phyloP scores from a whole-genome alignment of 2,888 invertebrate species.

The Tenthredo scrophulariae region DNA sequence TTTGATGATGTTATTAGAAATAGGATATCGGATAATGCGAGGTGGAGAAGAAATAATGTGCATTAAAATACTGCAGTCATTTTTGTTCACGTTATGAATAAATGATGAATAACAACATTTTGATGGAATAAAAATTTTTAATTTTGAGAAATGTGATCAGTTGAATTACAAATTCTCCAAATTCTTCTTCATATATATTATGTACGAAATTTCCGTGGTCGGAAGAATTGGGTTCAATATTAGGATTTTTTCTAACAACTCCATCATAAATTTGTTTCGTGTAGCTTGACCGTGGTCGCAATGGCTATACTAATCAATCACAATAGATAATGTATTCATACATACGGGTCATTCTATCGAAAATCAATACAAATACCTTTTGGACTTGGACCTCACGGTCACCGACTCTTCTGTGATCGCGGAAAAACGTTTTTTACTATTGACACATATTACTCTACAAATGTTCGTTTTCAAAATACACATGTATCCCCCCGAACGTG shows the following conservation, averaged over 20 bases:
- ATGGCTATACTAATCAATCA: neutral
- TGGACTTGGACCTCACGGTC: neutral
- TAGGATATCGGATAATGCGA: neutral
- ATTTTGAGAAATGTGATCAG: neutral
- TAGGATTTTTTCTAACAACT: neutral
- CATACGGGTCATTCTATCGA: neutral
- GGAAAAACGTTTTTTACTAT: neutral
- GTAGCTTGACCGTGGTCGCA: neutral
- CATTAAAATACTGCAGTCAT: neutral
- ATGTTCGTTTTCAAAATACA: neutral
- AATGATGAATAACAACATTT: neutral
- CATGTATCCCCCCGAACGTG: neutral
- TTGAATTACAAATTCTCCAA: neutral
- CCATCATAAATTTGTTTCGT: neutral
- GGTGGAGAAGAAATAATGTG: neutral
- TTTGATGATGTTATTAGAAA: neutral
- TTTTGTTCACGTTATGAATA: neutral
- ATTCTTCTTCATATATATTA: neutral
- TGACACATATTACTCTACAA: neutral
- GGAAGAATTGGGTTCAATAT: neutral
- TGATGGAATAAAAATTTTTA: neutral
- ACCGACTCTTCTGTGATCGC: neutral
- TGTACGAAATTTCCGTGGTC: neutral
- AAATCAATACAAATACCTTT: neutral
- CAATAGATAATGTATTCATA: neutral